Conservation (phyloP, 35 echinoderm and acorn worm genomes). For the Patiria miniata region DNA sequence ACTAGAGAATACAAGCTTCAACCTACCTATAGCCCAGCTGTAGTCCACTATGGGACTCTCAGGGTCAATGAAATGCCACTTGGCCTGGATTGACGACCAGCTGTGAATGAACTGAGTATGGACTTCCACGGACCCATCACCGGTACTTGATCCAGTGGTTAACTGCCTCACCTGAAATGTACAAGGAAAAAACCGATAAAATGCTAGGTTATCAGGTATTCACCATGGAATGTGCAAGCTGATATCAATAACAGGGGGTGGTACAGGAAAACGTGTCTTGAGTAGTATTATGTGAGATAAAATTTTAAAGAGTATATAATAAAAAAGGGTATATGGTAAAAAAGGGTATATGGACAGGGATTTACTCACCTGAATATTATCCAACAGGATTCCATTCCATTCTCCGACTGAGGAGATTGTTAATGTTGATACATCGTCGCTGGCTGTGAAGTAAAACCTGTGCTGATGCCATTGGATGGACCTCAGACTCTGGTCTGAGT, state of each 20-base stretch:
- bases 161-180: not conserved
- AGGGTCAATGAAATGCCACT: slow-evolving; percentile 46
- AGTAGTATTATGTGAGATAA: not conserved
- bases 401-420: slow-evolving; percentile 18
- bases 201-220: too few relatives aligned
- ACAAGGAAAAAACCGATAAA: not conserved
- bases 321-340: too few relatives aligned
- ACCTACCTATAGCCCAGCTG: slow-evolving; percentile 46
- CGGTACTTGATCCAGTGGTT: not conserved
- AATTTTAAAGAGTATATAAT: too few relatives aligned
- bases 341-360: too few relatives aligned
- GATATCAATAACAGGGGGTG: not conserved
- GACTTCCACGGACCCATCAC: slow-evolving; percentile 19
- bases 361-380: slow-evolving; percentile 35
- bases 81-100: slow-evolving; percentile 51
- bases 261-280: slow-evolving; percentile 5
- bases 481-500: not conserved
- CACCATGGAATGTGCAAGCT: too few relatives aligned
- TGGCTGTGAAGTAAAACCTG: slow-evolving; percentile 41
- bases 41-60: slow-evolving; percentile 48
- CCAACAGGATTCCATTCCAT: slow-evolving; percentile 25
- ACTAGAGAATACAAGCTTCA: too few relatives aligned
- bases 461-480: slow-evolving; percentile 1
- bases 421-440: not conserved
- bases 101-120: slow-evolving; percentile 43